These are phyloP conservation scores for Rhimphoctona megacephalus DNA, from an alignment of 2,888 invertebrate species.

Conservation along the genomic window DNA sequence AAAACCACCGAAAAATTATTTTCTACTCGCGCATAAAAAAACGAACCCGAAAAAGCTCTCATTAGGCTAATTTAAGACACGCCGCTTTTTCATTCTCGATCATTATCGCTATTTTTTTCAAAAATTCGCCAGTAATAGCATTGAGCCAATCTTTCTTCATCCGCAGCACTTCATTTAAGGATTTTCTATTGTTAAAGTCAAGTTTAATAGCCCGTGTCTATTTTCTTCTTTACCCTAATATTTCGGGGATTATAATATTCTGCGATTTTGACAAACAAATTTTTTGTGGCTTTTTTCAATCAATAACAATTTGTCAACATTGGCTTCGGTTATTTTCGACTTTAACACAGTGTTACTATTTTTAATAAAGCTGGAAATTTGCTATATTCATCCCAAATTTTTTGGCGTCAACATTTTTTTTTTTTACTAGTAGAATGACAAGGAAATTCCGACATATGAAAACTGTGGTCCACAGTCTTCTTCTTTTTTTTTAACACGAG, in stretches of 20 bases:
- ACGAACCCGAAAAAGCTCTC: neutral
- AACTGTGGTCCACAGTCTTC: neutral
- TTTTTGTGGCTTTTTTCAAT: neutral
- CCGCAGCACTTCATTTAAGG: neutral
- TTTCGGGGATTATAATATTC: neutral
- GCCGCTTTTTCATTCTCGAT: neutral
- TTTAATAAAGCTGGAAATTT: neutral
- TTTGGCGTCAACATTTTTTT: neutral
- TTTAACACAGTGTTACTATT: neutral
- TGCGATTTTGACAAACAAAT: neutral
- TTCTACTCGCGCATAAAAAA: slow-evolving; percentile 2
- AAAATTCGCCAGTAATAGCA: neutral
- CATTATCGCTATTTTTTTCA: neutral
- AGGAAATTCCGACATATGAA: neutral
- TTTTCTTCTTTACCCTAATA: neutral
- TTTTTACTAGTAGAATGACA: neutral
- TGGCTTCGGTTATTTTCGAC: neutral
- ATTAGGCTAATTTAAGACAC: neutral
- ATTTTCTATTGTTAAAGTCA: neutral
- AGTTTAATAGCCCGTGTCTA: neutral
- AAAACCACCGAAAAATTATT: neutral
- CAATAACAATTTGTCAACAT: neutral
- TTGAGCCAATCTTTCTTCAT: neutral
- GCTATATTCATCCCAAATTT: neutral
- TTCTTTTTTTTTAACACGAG: neutral